phyloP scores from a whole-genome alignment of 2,888 invertebrate species.

The Malachius bipustulatus region DNA sequence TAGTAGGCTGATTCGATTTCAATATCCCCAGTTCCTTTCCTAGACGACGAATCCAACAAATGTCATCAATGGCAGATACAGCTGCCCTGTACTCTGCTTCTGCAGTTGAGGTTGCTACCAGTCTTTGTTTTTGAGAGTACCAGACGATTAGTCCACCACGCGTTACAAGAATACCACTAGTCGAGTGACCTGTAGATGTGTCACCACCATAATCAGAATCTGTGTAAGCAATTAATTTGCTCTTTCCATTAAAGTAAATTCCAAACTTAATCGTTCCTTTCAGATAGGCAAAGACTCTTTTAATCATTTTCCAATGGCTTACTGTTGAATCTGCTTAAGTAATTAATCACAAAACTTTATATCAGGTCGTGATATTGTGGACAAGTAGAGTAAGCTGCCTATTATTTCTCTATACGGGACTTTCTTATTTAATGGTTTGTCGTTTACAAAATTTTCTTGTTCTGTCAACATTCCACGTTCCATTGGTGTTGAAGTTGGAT shows the following conservation, averaged over 20 bases:
- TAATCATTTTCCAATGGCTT: constrained; percentile 18
- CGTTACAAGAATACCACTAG: constrained; percentile 21
- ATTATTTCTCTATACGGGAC: constrained; percentile 13
- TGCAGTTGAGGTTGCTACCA: constrained; percentile 20
- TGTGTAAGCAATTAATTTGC: constrained; percentile 10
- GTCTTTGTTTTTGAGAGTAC: constrained; percentile 18
- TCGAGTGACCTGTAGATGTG: constrained; percentile 15
- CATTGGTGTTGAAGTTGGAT: constrained; percentile 20
- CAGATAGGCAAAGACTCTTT: constrained; percentile 20
- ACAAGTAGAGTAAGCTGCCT: constrained; percentile 14
- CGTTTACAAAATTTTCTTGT: constrained; percentile 17
- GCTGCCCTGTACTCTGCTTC: constrained; percentile 27
- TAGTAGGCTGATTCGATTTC: constrained; percentile 18
- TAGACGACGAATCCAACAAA: constrained; percentile 24
- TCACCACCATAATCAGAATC: constrained; percentile 16
- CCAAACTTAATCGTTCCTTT: constrained; percentile 19
- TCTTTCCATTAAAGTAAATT: constrained; percentile 20
- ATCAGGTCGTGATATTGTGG: constrained; percentile 23
- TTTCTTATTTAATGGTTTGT: constrained; percentile 16
- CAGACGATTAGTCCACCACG: constrained; percentile 24
- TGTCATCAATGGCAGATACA: constrained; percentile 23
- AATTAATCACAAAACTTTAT: constrained; percentile 24
- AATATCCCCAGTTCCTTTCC: constrained; percentile 18
- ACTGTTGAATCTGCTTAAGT: constrained; percentile 19
- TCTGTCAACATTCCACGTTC: constrained; percentile 23